phyloP scores from a whole-genome alignment of 2,113 vertebrate genomes.

The Pterocles burchelli region DNA sequence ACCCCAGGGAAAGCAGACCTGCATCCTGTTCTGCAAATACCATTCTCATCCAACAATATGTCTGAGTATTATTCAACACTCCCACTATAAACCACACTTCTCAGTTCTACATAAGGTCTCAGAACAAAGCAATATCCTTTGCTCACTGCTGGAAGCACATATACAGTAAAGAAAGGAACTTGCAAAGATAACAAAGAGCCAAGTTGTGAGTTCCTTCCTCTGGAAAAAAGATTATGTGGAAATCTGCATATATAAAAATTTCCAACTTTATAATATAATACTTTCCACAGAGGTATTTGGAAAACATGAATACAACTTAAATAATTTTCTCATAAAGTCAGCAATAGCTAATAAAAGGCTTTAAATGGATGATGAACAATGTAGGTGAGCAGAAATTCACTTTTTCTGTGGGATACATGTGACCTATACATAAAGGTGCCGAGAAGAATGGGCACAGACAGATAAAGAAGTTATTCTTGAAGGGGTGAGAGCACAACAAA shows the following conservation, averaged over 20 bases:
- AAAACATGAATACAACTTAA: background rate
- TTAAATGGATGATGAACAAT: background rate
- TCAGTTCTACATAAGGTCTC: background rate
- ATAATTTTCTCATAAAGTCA: background rate
- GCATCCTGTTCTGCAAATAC: background rate
- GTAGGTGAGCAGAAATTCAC: background rate
- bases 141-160: background rate
- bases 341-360: background rate
- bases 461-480: background rate
- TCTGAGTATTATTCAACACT: background rate
- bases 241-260: background rate
- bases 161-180: background rate
- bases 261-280: background rate
- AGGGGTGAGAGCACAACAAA: background rate
- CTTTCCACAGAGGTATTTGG: background rate
- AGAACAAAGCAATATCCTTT: background rate
- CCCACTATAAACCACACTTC: background rate
- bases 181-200: background rate
- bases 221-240: background rate
- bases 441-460: background rate
- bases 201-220: background rate
- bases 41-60: fast-evolving
- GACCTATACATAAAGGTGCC: background rate
- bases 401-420: background rate
- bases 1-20: background rate